Evolutionary conservation across 2,113 vertebrate genomes (phyloP).

Genomic region (Tiliqua scincoides): DNA sequence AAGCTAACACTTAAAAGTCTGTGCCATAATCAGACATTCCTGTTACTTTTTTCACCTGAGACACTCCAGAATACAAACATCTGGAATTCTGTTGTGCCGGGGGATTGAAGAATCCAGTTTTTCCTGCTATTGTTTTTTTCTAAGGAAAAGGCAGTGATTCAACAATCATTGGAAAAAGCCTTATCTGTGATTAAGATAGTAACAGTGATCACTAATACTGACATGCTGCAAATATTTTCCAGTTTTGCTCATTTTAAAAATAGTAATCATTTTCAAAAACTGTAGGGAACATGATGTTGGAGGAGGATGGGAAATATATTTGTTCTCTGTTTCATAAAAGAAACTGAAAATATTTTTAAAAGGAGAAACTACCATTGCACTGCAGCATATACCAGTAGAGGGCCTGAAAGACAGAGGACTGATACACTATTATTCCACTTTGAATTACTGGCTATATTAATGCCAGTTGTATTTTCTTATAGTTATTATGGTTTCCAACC

Average conservation of each 20-base stretch:
- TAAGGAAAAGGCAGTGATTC: neutral
- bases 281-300: neutral
- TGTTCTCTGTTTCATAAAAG: neutral
- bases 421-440: neutral
- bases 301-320: neutral
- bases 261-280: too few species aligned
- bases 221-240: neutral
- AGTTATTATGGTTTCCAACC: neutral
- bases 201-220: neutral
- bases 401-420: neutral
- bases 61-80: neutral
- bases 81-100: neutral
- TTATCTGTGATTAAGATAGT: neutral
- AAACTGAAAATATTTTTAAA: neutral
- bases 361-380: neutral
- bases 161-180: neutral
- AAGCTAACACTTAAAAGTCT: neutral
- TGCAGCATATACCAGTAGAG: neutral
- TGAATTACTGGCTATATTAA: constrained; percentile 12
- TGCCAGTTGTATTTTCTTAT: neutral
- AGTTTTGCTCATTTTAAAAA: neutral
- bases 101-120: neutral
- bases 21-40: constrained; percentile 9
- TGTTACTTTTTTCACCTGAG: neutral
- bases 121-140: neutral